Conservation (phyloP, 2,113 vertebrate genomes). For the Cinclus cinclus region DNA sequence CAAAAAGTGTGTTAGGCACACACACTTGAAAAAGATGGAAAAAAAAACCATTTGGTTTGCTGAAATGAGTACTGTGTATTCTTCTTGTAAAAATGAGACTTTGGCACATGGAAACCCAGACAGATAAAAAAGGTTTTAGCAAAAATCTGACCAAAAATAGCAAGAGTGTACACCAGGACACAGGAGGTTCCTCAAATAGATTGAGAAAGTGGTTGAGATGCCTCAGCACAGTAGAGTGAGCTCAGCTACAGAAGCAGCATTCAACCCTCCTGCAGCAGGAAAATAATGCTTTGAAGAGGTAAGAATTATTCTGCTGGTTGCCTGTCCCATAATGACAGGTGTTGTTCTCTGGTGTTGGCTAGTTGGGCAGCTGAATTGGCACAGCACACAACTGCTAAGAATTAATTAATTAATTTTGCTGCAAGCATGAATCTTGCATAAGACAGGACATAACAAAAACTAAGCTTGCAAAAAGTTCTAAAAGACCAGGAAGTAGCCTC, state of each 20-base stretch:
- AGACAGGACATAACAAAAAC: background rate
- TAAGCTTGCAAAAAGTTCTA: background rate
- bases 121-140: background rate
- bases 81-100: background rate
- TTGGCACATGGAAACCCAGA: rapidly evolving
- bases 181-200: background rate
- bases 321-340: background rate
- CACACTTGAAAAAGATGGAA: background rate
- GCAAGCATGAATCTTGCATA: background rate
- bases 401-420: background rate
- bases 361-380: background rate
- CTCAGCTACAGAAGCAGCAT: background rate
- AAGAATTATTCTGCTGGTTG: background rate
- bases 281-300: background rate
- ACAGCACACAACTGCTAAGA: background rate
- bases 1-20: background rate
- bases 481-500: background rate
- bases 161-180: background rate
- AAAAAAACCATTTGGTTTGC: background rate
- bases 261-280: background rate
- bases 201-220: background rate
- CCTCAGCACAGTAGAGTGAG: background rate
- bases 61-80: background rate
- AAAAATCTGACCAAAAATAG: background rate
- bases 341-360: background rate